Percentiles rank a stretch among this genome's conserved stretches.
Evolutionary conservation across 2,888 invertebrate species (phyloP).

Genomic region (Troides helena): DNA sequence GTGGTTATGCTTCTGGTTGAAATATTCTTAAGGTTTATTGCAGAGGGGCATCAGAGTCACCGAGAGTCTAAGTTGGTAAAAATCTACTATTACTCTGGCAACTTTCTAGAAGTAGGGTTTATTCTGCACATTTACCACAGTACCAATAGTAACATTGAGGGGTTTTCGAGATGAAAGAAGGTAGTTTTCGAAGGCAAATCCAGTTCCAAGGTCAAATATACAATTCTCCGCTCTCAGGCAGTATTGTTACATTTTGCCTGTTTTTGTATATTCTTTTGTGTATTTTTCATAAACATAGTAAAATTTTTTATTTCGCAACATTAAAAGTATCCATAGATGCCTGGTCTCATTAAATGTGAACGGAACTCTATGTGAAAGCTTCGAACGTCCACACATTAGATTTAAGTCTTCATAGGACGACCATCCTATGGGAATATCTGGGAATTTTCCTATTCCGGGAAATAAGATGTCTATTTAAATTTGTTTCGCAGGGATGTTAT

Average conservation of each 20-base stretch:
- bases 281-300: background rate
- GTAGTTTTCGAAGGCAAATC: no score
- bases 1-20: no score
- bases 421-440: background rate
- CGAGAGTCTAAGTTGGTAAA: no score
- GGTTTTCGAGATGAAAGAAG: no score
- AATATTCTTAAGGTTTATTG: no score
- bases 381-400: constrained; percentile 13
- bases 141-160: no score
- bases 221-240: background rate
- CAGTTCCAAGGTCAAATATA: background rate
- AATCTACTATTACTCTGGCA: no score
- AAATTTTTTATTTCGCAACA: background rate
- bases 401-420: constrained; percentile 8
- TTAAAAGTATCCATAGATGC: background rate
- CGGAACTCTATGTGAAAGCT: constrained; percentile 23
- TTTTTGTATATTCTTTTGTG: background rate
- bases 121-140: no score
- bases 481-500: background rate
- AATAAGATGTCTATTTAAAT: background rate
- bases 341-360: constrained; percentile 24
- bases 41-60: no score
- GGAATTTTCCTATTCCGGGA: background rate
- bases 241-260: no score
- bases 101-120: no score